Base-by-base conservation (phyloP, 2,888 invertebrate genomes). In the Netelia fuscicornis region DNA sequence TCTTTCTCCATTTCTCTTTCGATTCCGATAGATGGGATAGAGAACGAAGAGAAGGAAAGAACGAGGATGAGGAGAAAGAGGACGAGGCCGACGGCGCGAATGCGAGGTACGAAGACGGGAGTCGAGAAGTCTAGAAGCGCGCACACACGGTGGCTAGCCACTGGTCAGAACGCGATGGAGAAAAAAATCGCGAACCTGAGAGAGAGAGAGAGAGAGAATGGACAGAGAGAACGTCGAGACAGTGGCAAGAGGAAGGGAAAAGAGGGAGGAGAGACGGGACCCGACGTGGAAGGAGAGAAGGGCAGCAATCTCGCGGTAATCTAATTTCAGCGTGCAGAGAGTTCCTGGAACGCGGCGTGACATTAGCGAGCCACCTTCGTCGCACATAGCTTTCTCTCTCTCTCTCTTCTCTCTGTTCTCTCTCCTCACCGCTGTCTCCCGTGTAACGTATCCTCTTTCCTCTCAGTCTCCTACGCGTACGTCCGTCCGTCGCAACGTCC, bases 321-420 rank as follows among this genome's bases (percentile, higher is more conserved):
- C 92, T 93, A 93, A 93, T 93, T 93, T 93, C 92, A 92, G 90
- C 91, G 91, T 92, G 92, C 91, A 90, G 92, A 92, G 91, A 87
- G 90, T 93, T 93, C 92, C 90, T 89, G 90, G 92, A 92, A 92
- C 91, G 92, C 91, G 89, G 90, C 90, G 92, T 91, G 92, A 92
- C 92, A 91, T 92, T 92, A 92, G 90, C 91, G 90, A 92, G 90
- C 87, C 87, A 88, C 87, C 88, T 87, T 86, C 87, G 85, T 77
- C 82, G 81, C 68, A 76, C 84, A 68, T 62, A 67, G 54, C 37
- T 70, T 30, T 74, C 64, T 64, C 56, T 56, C 52, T 52, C 74
- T 82, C 30, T 20, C 20, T 20, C 20, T 60, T n/a, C 30, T 44
- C 75, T 52, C 74, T 42, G 71, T 44, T 42, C 64, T 30, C 68